phyloP scores from a whole-genome alignment of 2,113 vertebrate species.

The Romanogobio albipinnatus region DNA sequence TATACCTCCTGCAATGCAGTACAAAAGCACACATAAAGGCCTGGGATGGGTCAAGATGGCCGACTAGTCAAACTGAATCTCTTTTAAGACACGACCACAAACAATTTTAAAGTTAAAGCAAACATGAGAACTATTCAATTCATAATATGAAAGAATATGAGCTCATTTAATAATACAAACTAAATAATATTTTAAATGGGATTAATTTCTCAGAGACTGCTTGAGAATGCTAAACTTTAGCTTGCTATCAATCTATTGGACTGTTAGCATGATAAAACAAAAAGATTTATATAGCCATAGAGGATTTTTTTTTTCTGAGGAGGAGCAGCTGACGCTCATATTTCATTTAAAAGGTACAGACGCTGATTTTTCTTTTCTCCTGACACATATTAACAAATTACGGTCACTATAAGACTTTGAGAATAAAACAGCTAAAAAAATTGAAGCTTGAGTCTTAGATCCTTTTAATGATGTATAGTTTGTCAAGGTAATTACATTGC shows the following conservation, averaged over 20 bases:
- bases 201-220: not conserved
- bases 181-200: not conserved
- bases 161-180: not conserved
- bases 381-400: too few relatives aligned
- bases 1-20: not conserved
- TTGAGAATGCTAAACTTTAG: not conserved
- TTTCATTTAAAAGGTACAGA: too few relatives aligned
- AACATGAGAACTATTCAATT: not conserved
- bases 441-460: too few relatives aligned
- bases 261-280: not conserved
- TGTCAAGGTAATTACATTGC: too few relatives aligned
- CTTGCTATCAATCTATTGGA: not conserved
- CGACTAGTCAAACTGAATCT: not conserved
- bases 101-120: not conserved
- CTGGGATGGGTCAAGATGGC: not conserved
- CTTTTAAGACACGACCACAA: not conserved
- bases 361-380: too few relatives aligned
- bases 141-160: not conserved
- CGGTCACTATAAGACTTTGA: too few relatives aligned
- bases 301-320: too few relatives aligned
- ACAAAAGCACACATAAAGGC: constrained; percentile 4
- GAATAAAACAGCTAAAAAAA: too few relatives aligned
- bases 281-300: not conserved
- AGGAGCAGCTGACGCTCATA: too few relatives aligned
- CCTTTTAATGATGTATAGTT: too few relatives aligned